Base-by-base conservation (phyloP, 2,113 vertebrate species). In the Sinocyclocheilus rhinocerous region DNA sequence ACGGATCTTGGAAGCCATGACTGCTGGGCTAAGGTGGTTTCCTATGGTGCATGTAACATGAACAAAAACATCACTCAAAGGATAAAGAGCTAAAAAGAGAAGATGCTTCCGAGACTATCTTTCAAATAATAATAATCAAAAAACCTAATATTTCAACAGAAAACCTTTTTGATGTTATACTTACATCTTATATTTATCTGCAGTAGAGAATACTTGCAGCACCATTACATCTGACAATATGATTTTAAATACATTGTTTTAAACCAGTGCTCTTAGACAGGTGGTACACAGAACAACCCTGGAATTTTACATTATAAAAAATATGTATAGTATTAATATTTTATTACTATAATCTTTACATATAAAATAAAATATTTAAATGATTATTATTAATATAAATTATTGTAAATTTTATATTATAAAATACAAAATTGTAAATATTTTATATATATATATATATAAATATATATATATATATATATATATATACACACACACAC, bases 41-140 rank as follows among this genome's bases (percentile, higher is more conserved):
- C 39, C 26, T 39, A 52, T 6, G 39, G 73, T 11, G n/a, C 50
- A n/a, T n/a, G 50, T 42, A 13, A 50, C 24, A 76, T 6, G 57
- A 57, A 16, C 8, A 59, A 81, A 73, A 22, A 84, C 67, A 57
- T 61, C 77, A 39, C 36, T 42, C 63, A 16, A 45, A 67, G 70
- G 59, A 57, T 39, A 79, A 12, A 33, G 39, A 75, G 85, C n/a
- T 63, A 82, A n/a, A 65, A 80, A 52, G 70, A 63, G 29, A 59
- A 24, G 55, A 65, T 48, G 45, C 48, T 18, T 10, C 75, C 1
- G 48, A 76, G 24, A 29, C 8, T 1, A 33, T 77, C 24, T 45
- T 77, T 33, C 48, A 77, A 77, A 55, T 16, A 72, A 72, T 70
- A 15, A 52, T 16, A 48, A 5, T 33, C 29, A 24, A 52, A 5